Evolutionary conservation across 2,797 vertebrate species (phyloP).

Genomic region (Nothura maculosa): DNA sequence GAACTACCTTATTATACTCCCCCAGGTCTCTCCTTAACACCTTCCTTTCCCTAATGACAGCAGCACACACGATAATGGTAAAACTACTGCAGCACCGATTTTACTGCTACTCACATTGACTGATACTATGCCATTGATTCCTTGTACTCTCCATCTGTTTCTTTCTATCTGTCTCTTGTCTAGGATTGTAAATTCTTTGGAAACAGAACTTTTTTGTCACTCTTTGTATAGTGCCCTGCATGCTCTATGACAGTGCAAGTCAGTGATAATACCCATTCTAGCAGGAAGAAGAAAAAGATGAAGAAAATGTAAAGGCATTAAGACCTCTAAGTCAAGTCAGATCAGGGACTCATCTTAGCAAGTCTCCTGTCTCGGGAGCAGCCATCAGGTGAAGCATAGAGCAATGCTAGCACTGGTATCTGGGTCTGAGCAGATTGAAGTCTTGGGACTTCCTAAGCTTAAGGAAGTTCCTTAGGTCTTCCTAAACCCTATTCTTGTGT

Average conservation of each 20-base stretch:
- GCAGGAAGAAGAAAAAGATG: not conserved
- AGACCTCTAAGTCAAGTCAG: not conserved
- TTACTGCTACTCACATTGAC: not conserved
- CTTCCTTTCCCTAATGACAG: not conserved
- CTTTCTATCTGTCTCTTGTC: not conserved
- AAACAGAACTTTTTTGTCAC: not conserved
- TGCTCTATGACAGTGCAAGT: not conserved
- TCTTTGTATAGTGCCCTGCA: not conserved
- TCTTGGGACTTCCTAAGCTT: not conserved
- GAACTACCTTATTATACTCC: not conserved
- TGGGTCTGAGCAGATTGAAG: not conserved
- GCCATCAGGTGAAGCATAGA: not conserved
- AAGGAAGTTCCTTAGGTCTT: not conserved
- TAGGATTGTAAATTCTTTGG: not conserved
- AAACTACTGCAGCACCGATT: not conserved
- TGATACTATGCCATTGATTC: not conserved
- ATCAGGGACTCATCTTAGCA: not conserved
- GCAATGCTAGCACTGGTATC: not conserved
- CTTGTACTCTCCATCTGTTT: not conserved
- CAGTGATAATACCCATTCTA: not conserved
- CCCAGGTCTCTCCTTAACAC: not conserved
- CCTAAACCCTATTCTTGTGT: not conserved
- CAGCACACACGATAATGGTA: not conserved
- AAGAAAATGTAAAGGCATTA: not conserved
- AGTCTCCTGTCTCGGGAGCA: not conserved